A percentile compares a stretch with the other conserved stretches of the same genome.
These are phyloP conservation scores for Melieria omissa DNA, from an alignment of 2,888 invertebrate genomes.

Conservation along the genomic window DNA sequence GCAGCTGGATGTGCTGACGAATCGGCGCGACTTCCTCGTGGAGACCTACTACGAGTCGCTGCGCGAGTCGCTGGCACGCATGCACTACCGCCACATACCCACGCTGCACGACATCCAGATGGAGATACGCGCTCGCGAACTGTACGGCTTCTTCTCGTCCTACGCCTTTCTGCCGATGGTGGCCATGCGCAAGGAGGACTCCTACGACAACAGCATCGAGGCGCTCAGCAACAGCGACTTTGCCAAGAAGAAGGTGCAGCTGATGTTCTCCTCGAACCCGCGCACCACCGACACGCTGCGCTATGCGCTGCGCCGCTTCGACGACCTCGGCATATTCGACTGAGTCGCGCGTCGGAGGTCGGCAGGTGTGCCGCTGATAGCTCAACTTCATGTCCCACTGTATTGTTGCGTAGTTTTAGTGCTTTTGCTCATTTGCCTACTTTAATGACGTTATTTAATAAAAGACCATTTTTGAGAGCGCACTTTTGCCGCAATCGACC, in stretches of 20 bases:
- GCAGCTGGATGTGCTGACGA: conserved; percentile 58
- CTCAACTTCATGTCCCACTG: conserved; percentile 1
- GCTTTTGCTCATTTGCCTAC: neutral
- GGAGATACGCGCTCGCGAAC: conserved; percentile 57
- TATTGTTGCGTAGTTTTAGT: conserved; percentile 5
- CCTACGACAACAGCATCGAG: conserved; percentile 61
- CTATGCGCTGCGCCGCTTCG: conserved; percentile 58
- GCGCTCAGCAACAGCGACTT: conserved; percentile 59
- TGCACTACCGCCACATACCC: conserved; percentile 56
- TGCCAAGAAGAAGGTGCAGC: conserved; percentile 59
- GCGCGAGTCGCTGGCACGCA: conserved; percentile 51
- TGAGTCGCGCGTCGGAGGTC: conserved; percentile 38
- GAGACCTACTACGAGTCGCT: conserved; percentile 59
- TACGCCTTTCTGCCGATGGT: conserved; percentile 64
- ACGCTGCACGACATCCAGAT: conserved; percentile 54
- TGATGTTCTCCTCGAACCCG: conserved; percentile 64
- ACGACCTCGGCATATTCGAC: conserved; percentile 62
- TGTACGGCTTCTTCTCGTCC: conserved; percentile 64
- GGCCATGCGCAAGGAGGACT: conserved; percentile 64
- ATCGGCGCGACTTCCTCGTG: conserved; percentile 58
- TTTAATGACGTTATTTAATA: conserved; percentile 1
- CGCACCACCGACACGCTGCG: conserved; percentile 60
- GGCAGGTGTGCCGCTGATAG: neutral
- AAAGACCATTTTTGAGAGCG: neutral
- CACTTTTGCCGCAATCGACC: too few relatives aligned